These are phyloP conservation scores for Neolamprologus tretocephalus DNA, from an alignment of 2,113 vertebrate species.

Conservation along the genomic window DNA sequence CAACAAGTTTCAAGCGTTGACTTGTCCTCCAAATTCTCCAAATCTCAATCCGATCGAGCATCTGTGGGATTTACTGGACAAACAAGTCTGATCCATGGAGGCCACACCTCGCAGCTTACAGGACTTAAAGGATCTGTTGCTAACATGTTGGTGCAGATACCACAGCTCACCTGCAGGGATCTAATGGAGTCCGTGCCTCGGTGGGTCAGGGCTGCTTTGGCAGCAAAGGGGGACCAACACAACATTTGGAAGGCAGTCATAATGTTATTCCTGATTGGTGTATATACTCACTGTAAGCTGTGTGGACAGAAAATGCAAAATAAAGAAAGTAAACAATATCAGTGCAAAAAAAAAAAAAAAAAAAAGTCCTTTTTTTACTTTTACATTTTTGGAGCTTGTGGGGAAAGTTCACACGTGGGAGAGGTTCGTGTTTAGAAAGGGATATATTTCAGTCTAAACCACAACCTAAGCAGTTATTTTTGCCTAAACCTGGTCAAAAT, in stretches of 20 bases:
- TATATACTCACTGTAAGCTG: background rate
- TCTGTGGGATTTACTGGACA: background rate
- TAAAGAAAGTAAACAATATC: background rate
- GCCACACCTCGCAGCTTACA: background rate
- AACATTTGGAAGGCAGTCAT: background rate
- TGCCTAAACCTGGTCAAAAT: background rate
- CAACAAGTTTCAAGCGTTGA: background rate
- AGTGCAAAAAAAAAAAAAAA: background rate
- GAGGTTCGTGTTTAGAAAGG: background rate
- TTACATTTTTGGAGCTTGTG: background rate
- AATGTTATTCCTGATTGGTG: background rate
- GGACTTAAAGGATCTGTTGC: background rate
- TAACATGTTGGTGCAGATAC: background rate
- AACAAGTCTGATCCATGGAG: background rate
- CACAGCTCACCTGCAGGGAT: background rate
- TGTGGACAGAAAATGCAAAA: background rate
- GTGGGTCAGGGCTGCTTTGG: background rate
- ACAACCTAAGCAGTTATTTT: background rate
- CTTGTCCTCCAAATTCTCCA: background rate
- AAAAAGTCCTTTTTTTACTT: background rate
- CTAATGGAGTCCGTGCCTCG: rapidly evolving
- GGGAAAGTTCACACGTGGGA: background rate
- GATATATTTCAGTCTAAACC: background rate
- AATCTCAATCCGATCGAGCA: background rate
- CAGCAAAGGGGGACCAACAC: background rate